phyloP scores from a whole-genome alignment of 2,797 vertebrate species.

The Aulostomus chinensis region DNA sequence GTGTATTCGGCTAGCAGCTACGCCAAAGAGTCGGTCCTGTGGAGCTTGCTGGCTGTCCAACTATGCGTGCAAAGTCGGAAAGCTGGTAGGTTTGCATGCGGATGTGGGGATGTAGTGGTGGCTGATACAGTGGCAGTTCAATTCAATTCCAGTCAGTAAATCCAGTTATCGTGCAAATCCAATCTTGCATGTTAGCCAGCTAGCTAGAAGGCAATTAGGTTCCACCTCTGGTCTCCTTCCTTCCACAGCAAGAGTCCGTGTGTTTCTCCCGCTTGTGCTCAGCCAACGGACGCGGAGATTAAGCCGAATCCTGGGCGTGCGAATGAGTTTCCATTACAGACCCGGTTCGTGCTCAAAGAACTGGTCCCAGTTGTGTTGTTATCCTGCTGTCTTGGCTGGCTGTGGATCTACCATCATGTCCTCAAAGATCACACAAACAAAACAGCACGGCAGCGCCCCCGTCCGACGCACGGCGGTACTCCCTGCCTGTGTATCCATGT shows the following conservation, averaged over 20 bases:
- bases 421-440: slow-evolving; percentile 17
- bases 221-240: slow-evolving; percentile 37
- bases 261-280: background rate
- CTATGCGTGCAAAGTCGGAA: slow-evolving; percentile 13
- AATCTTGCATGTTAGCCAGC: slow-evolving; percentile 44
- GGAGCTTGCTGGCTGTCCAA: slow-evolving; percentile 29
- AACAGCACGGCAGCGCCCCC: slow-evolving; percentile 20
- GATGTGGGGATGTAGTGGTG: background rate
- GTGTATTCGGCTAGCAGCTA: slow-evolving; percentile 21
- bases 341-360: too few species aligned
- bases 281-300: background rate
- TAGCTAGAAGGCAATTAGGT: slow-evolving; percentile 30
- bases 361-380: slow-evolving; percentile 42
- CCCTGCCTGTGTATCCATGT: too few species aligned
- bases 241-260: slow-evolving; percentile 5
- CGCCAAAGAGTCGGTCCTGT: slow-evolving; percentile 1
- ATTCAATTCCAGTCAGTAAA: slow-evolving; percentile 5
- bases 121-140: background rate
- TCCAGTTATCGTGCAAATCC: slow-evolving; percentile 29
- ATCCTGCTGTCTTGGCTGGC: slow-evolving; percentile 45
- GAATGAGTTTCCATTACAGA: background rate
- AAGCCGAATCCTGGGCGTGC: background rate
- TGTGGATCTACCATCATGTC: slow-evolving; percentile 50
- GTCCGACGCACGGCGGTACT: background rate
- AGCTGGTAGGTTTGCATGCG: background rate